Percentiles rank a stretch among this genome's conserved stretches.
phyloP scores from a whole-genome alignment of 2,113 vertebrate species.

The Bujurquina vittata region DNA sequence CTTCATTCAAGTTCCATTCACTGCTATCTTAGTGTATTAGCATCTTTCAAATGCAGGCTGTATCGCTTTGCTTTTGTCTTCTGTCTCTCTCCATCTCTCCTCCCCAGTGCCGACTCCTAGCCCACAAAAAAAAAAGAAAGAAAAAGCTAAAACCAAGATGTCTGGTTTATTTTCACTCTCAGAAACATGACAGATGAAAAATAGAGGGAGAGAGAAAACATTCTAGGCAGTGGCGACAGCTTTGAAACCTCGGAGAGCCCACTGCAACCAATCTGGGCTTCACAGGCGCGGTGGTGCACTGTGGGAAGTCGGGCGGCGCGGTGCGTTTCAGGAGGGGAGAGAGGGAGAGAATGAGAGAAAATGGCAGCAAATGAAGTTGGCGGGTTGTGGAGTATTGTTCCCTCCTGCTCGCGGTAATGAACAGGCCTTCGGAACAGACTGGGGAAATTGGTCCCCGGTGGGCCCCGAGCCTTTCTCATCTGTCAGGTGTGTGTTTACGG shows the following conservation, averaged over 20 bases:
- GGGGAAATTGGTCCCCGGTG: constrained; percentile 67
- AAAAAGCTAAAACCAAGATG: constrained; percentile 32
- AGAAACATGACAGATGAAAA: constrained; percentile 71
- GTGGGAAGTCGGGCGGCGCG: constrained; percentile 58
- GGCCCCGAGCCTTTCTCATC: constrained; percentile 45
- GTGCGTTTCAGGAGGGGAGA: constrained; percentile 33
- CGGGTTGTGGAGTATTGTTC: constrained; percentile 68
- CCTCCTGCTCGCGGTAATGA: constrained; percentile 67
- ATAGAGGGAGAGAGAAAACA: constrained; percentile 44
- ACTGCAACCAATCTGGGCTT: constrained; percentile 69
- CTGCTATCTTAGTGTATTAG: constrained; percentile 16
- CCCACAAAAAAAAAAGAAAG: neutral
- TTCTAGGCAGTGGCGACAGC: constrained; percentile 56
- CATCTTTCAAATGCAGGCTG: constrained; percentile 26
- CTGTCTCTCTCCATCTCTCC: constrained; percentile 7
- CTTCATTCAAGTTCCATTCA: constrained; percentile 45
- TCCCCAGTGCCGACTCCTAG: constrained; percentile 15
- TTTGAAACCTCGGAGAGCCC: constrained; percentile 61
- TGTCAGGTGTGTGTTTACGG: constrained; percentile 51
- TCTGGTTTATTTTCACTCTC: constrained; percentile 61
- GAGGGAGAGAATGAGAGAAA: constrained; percentile 59
- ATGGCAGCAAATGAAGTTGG: constrained; percentile 76
- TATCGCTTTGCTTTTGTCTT: constrained; percentile 18
- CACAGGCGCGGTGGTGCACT: constrained; percentile 55
- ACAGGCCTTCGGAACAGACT: constrained; percentile 61